Base-by-base conservation (phyloP, 2,888 invertebrate species). In the Erpobdella octoculata region DNA sequence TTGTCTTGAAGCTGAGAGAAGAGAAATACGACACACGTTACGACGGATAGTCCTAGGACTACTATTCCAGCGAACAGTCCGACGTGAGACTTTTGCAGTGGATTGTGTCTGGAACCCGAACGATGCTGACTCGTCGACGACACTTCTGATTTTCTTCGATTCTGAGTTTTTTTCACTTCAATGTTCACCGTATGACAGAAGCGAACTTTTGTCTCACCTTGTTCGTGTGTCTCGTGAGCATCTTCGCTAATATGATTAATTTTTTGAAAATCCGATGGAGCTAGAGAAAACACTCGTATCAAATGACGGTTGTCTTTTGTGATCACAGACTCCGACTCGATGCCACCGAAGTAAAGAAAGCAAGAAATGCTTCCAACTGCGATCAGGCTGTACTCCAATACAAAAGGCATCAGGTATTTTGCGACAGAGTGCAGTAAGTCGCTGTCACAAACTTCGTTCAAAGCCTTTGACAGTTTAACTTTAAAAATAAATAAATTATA, bases 321-420 rank as follows among this genome's bases (percentile, higher is more conserved):
- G n/a, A 35, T 28, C 12, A 18, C 36, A 2, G 46, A 33, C 37
- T 65, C 37, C 6, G 71, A 38, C 48, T 67, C 46, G 18, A 35
- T 53, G 36, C 33, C 53, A 25, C 64, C 53, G 58, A 25, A 64
- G 36, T 66, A 65, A 15, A 71, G 35, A 21, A 71, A 41, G 31
- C 48, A 65, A 83, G 94, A 95, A 67, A 95, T 86, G 75, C 96
- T 85, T 33, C 94, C 95, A 0, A 95, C 94, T 79, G 95, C 95
- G 69, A 96, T 94, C 71, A 96, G 86, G 62, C 93, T 93, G 84
- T 96, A 96, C 84, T 96, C 95, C 76, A 96, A 94, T 65, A 89
- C 89, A 83, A 94, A 94, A 0, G 96, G 95, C 79, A 94, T 95
- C 41, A 96, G 87, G 80, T 95, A 94, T 0, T 93, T 46, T 1